Evolutionary conservation across 2,797 vertebrate genomes (phyloP), one percentile per base, ranked within the genome.

Genomic region (Notolepis coatsorum): DNA sequence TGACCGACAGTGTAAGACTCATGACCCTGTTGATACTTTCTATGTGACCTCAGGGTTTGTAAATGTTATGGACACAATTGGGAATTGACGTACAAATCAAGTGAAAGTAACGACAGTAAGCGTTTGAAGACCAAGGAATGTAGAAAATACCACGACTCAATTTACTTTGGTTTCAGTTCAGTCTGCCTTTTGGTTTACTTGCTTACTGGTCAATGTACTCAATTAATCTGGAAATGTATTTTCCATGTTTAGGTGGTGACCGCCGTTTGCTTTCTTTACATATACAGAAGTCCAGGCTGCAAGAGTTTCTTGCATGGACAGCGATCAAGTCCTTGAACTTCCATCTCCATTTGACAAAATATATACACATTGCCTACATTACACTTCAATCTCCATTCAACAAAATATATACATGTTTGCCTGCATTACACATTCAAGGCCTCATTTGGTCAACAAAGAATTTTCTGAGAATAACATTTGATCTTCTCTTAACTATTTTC

Each of bases 11-110:
- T n/a, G n/a, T n/a, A n/a, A n/a, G n/a, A n/a, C n/a, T n/a, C n/a
- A n/a, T n/a, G n/a, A n/a, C n/a, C n/a, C n/a, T n/a, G n/a, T n/a
- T n/a, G n/a, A n/a, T n/a, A n/a, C n/a, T 35, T 10, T n/a, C 35
- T 5, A 37, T n/a, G 15, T 17, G 30, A 24, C 18, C 12, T 47
- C 20, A 33, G 15, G 13, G 20, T 63, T 65, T 68, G 54, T 13
- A 42, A 73, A 77, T 68, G 64, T 68, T 68, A 71, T 49, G 71
- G 72, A 79, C 71, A 47, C 62, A 45, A 8, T 38, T 31, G 21
- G 42, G 47, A 7, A 21, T 38, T 51, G 12, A 42, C 9, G 15
- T 60, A 37, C 33, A 37, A 57, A 25, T 13, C 0, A 21, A 30
- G 7, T 17, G 6, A 13, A n/a, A 37, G 35, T 12, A 37, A 37